phyloP scores from a whole-genome alignment of 2,113 vertebrate species.

The Corynorhinus townsendii region DNA sequence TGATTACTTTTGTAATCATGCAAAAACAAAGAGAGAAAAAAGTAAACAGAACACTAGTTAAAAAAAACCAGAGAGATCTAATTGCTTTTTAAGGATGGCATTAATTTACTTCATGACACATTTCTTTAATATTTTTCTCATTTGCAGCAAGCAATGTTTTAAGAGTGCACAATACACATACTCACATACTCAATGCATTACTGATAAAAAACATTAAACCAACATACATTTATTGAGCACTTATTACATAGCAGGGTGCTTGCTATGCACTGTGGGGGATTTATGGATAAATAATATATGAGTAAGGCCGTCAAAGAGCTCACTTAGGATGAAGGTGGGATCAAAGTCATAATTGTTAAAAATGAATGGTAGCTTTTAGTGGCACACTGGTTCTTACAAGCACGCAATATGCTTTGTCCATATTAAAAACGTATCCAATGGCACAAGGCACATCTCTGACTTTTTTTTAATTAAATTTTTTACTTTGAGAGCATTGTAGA shows the following conservation, averaged over 20 bases:
- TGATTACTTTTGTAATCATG: neutral
- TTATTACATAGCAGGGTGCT: slow-evolving; percentile 66
- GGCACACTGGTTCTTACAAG: neutral
- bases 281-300: slow-evolving; percentile 57
- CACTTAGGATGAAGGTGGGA: slow-evolving; percentile 34
- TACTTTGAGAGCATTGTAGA: neutral
- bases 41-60: neutral
- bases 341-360: slow-evolving; percentile 27
- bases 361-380: slow-evolving; percentile 1
- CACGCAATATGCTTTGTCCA: neutral
- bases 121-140: slow-evolving; percentile 52
- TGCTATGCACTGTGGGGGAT: slow-evolving; percentile 30
- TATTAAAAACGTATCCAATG: neutral
- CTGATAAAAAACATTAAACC: slow-evolving; percentile 60
- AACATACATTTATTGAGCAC: slow-evolving; percentile 60
- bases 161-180: neutral
- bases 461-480: slow-evolving; percentile 1
- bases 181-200: neutral
- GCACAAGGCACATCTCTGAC: neutral
- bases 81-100: slow-evolving; percentile 51
- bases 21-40: neutral
- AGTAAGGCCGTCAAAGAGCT: neutral
- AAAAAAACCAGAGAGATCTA: neutral
- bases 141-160: slow-evolving; percentile 49
- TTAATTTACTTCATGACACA: slow-evolving; percentile 53